These are phyloP conservation scores for Xerus inauris DNA, from an alignment of 2,113 vertebrate genomes.

Conservation along the genomic window DNA sequence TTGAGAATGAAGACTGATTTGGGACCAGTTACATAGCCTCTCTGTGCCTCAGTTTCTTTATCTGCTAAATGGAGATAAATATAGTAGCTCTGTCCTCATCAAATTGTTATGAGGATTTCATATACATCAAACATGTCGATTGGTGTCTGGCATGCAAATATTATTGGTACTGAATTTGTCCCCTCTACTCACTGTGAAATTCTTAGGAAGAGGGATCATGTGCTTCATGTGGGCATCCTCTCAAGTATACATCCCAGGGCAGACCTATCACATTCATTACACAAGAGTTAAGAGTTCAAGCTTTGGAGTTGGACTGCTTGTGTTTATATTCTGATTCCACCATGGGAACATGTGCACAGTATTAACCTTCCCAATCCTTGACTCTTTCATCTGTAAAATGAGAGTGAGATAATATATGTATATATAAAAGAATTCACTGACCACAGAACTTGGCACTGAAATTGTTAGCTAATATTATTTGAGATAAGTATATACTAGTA, in stretches of 20 bases:
- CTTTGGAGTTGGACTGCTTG: not conserved
- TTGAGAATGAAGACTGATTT: not conserved
- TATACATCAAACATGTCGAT: not conserved
- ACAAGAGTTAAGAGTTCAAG: not conserved
- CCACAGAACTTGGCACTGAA: not conserved
- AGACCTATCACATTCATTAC: not conserved
- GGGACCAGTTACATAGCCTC: not conserved
- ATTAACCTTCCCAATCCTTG: not conserved
- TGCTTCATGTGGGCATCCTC: not conserved
- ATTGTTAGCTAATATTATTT: not conserved
- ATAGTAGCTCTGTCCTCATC: not conserved
- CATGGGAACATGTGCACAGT: not conserved
- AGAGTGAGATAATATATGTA: not conserved
- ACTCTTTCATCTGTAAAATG: not conserved
- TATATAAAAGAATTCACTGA: not conserved
- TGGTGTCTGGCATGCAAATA: rapidly evolving
- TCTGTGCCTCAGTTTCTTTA: not conserved
- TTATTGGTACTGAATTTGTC: not conserved
- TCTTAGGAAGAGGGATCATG: not conserved
- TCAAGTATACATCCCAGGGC: not conserved
- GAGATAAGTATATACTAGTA: not conserved
- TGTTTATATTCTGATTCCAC: not conserved
- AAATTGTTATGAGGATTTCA: not conserved
- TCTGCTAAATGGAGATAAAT: not conserved
- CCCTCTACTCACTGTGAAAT: not conserved